Conservation (phyloP, 2,888 invertebrate species). For the Eilema sororculum region DNA sequence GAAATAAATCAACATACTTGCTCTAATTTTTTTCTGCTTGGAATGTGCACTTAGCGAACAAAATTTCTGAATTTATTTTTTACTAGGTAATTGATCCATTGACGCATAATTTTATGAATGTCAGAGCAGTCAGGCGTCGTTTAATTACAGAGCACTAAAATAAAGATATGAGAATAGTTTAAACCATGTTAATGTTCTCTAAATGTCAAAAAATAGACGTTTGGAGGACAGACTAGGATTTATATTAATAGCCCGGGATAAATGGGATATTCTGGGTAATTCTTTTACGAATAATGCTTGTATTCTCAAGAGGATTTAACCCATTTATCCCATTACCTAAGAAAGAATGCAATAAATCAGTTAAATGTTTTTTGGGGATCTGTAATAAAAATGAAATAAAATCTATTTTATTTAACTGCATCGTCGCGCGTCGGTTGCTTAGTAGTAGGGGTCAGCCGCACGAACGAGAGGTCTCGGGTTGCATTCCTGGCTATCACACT, state of each 20-base stretch:
- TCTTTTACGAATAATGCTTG: not conserved
- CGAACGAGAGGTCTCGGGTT: too few species aligned
- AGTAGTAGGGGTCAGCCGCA: too few species aligned
- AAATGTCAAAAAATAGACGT: slow-evolving; percentile 1
- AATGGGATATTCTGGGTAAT: not conserved
- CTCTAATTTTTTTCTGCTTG: too few species aligned
- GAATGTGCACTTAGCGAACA: too few species aligned
- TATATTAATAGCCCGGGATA: not conserved
- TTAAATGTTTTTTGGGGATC: not conserved
- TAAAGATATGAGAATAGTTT: slow-evolving; percentile 2
- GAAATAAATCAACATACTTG: too few species aligned
- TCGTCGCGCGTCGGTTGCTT: not conserved
- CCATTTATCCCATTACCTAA: not conserved
- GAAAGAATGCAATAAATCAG: not conserved
- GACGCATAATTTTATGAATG: not conserved
- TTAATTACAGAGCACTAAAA: not conserved
- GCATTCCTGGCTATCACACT: too few species aligned
- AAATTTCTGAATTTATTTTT: not conserved
- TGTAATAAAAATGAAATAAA: not conserved
- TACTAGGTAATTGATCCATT: not conserved
- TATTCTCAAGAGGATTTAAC: slow-evolving; percentile 1
- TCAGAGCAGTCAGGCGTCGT: not conserved
- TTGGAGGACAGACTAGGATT: not conserved
- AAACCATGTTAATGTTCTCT: not conserved
- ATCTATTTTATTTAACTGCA: not conserved